Evolutionary conservation across 2,113 vertebrate genomes (phyloP), one percentile per base, ranked within the genome.

Genomic region (Hoplias malabaricus): DNA sequence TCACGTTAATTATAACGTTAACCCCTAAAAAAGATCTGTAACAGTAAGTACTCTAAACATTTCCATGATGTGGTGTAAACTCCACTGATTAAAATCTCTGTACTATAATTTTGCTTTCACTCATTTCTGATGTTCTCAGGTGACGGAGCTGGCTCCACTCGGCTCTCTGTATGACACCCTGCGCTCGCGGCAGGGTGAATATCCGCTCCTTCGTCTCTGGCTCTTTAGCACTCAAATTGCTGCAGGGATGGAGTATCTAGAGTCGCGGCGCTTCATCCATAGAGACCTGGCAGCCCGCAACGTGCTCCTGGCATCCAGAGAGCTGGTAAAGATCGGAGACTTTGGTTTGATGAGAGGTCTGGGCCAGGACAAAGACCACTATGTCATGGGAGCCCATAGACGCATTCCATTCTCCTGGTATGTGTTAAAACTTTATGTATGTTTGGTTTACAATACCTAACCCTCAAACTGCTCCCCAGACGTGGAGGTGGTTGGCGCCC

Each of bases 341-440:
- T 97, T 97, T 2, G 95, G 96, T 9, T 87, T 97, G 38, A 94
- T 95, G 92, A 88, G 94, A 61, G 92, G 92, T 0, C 88, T 97
- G 73, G 78, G 76, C 31, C 85, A 87, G 0, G 88, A 94, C 11
- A 74, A 16, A 0, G 93, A 96, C 61, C 94, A 94, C 53, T 97
- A 96, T 14, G 66, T 97, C 78, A 97, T 96, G 96, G 87, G 89
- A 0, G 90, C 94, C 0, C 94, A 95, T 75, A 92, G 87, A 11
- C 91, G 91, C 29, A 95, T 96, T 79, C 96, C 96, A 0, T 97
- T 94, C 3, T 95, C 95, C 3, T 97, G 96, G 96, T 97, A 89
- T 92, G 38, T n/a, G 2, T 48, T 43, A 62, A 36, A 12, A 10
- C 8, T 36, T 48, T 34, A 38, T 38, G 36, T 9, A 38, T 5